Base-by-base conservation (phyloP, 2,797 vertebrate species). In the Pelodytes ibericus region DNA sequence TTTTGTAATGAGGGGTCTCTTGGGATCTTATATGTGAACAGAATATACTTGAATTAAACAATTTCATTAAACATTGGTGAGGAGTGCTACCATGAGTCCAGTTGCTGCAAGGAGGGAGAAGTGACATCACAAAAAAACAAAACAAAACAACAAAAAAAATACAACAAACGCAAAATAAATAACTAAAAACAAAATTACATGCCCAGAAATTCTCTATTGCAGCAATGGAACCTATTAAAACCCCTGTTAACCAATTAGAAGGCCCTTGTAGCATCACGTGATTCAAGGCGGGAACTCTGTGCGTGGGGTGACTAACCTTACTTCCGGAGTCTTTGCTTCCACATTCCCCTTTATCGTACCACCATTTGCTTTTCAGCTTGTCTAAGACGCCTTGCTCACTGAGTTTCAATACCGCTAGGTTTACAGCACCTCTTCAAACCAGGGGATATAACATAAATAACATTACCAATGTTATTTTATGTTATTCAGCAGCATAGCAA, bases 291-390 rank as follows among this genome's bases (percentile, higher is more conserved):
- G 88, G 87, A 88, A 90, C 91, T 91, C 89, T 87, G 88, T 81
- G 86, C 88, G 59, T 66, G 80, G 84, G 74, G 89, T 90, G 93
- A 98, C 97, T 99, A 91, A 99, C 97, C 97, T 99, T 99, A 95
- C 96, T 96, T 95, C 94, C 95, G 92, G 96, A 96, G 95, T 99
- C 96, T 91, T 95, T 98, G 96, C 67, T 86, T 95, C 96, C 97
- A 98, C 97, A 99, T 91, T 99, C 95, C 70, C 96, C 97, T 82
- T 99, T 99, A 98, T 98, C 96, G 95, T 99, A 99, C 97, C 97
- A 99, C 97, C 97, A 99, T 97, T 98, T 99, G 96, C 84, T 99
- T 98, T 98, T 99, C 96, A 99, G 96, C 96, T 98, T 99, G 97
- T 98, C 97, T 99, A 99, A 98, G 96, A 98, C 88, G 96, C 96